Evolutionary conservation across 2,797 vertebrate genomes (phyloP), one percentile per base, ranked within the genome.

Genomic region (Chelmon rostratus): DNA sequence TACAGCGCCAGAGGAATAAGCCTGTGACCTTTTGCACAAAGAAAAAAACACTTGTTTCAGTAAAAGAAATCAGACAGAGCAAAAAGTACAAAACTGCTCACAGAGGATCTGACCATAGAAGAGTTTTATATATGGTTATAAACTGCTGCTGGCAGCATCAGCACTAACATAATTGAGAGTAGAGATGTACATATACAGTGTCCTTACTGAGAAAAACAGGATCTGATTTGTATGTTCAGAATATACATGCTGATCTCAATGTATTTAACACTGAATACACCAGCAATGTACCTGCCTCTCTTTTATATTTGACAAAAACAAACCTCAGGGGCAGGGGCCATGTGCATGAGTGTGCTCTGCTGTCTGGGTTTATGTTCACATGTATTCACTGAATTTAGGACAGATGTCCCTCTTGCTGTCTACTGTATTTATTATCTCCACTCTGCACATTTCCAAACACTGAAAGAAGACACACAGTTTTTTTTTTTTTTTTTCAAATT

Each of bases 231-330:
- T 64, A 54, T 67, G 54, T 58, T 37, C 31, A 44, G 21, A 78
- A n/a, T 64, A 62, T 57, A 61, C 2, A 31, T 31, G 8, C 47
- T 40, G 23, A 57, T 63, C 35, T 52, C 73, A 35, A 58, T 63
- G 49, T 52, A 47, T 28, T 49, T 44, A 63, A 65, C 15, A 42
- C 9, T 40, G 31, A 78, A 35, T 44, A 63, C 67, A 73, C 12
- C 7, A 63, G 13, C 23, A 25, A 57, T 69, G 37, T 47, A n/a
- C 0, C 37, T 0, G 4, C 54, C 47, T 31, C 16, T 15, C 40
- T 54, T 80, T 79, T 65, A 61, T 81, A 65, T 78, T 53, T 69
- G 50, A 79, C 44, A 77, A 88, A 87, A 73, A 42, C 46, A 76
- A 86, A 79, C 46, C 75, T 42, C 4, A 62, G 3, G 44, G 25